phyloP scores from a whole-genome alignment of 2,797 vertebrate genomes.

The Eulemur mongoz region DNA sequence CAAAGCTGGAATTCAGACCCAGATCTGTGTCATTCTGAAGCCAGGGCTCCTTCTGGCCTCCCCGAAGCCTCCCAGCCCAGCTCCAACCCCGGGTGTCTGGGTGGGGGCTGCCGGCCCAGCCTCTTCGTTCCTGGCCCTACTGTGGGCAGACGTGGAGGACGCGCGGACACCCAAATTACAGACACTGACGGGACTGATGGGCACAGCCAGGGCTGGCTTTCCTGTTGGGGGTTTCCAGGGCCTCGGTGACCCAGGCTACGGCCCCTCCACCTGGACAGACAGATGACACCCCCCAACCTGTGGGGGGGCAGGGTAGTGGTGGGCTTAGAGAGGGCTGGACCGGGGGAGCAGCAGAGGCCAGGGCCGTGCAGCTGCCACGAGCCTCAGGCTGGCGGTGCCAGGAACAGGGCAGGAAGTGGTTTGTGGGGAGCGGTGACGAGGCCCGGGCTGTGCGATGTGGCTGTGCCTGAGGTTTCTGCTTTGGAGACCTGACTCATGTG shows the following conservation, averaged over 20 bases:
- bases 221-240: background rate
- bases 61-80: background rate
- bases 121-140: background rate
- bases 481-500: constrained; percentile 78
- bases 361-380: background rate
- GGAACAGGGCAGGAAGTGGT: constrained; percentile 89
- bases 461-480: constrained; percentile 81
- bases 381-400: constrained; percentile 80
- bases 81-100: background rate
- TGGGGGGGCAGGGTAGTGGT: too few relatives aligned
- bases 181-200: background rate
- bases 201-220: background rate
- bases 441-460: constrained; percentile 59
- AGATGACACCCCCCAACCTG: background rate
- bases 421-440: constrained; percentile 84
- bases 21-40: background rate
- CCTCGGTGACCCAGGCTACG: background rate
- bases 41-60: background rate
- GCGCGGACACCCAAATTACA: background rate
- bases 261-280: background rate
- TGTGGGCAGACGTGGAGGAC: background rate
- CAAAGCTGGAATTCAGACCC: background rate
- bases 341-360: background rate
- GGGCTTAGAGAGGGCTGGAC: background rate
- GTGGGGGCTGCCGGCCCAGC: background rate